Conservation (phyloP, 2,888 invertebrate genomes). For the Erannis defoliaria region DNA sequence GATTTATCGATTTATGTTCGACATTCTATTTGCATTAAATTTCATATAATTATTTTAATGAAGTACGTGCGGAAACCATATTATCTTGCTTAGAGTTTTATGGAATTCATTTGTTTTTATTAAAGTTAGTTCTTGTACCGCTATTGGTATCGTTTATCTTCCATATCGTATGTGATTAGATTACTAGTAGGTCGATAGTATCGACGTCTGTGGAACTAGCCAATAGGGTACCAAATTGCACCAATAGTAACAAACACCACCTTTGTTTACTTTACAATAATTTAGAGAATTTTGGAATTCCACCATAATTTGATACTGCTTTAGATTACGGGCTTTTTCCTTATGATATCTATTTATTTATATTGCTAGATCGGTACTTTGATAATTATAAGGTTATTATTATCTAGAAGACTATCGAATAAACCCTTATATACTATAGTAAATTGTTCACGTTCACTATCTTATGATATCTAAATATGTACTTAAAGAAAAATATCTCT, state of each 20-base stretch:
- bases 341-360: conserved; percentile 28
- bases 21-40: conserved; percentile 13
- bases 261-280: conserved; percentile 28
- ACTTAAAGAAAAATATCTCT: neutral
- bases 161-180: conserved; percentile 51
- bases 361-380: conserved; percentile 39
- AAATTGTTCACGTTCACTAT: neutral
- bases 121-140: conserved; percentile 7
- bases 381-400: conserved; percentile 43
- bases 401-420: conserved; percentile 6
- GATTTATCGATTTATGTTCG: conserved; percentile 20
- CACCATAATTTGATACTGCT: conserved; percentile 29
- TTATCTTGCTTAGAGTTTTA: conserved; percentile 15
- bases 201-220: conserved; percentile 27
- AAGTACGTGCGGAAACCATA: neutral
- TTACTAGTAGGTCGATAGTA: conserved; percentile 40
- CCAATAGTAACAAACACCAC: conserved; percentile 46
- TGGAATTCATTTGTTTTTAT: conserved; percentile 10
- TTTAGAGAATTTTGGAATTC: conserved; percentile 12
- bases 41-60: conserved; percentile 6
- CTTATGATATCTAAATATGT: neutral
- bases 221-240: conserved; percentile 35
- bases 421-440: neutral
- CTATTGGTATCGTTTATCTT: conserved; percentile 31
- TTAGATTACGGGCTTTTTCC: conserved; percentile 19